Conservation (phyloP, 2,888 invertebrate species). For the Lasioglossum zephyrum region DNA sequence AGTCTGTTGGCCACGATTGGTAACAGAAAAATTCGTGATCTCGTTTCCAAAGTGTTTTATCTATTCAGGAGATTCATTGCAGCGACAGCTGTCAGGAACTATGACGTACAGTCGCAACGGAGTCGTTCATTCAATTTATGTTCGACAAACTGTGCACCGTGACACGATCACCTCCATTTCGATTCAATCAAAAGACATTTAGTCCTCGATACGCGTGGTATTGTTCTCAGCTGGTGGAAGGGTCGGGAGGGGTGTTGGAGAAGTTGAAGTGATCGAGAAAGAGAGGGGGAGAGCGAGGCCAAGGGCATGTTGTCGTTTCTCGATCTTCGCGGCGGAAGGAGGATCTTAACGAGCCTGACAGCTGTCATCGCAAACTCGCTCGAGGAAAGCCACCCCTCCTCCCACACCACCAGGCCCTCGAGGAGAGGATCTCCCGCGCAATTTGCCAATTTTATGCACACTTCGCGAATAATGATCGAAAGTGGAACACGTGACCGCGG, state of each 20-base stretch:
- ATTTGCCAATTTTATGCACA: conserved; percentile 81
- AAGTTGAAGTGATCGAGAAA: background rate
- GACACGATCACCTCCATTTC: conserved; percentile 4
- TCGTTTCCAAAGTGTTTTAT: background rate
- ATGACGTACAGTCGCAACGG: background rate
- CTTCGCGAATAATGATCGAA: conserved; percentile 79
- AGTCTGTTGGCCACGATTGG: background rate
- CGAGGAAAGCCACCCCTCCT: conserved; percentile 21
- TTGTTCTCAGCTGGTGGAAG: background rate
- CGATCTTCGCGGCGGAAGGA: conserved; percentile 55
- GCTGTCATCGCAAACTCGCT: conserved; percentile 51
- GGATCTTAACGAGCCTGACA: conserved; percentile 52
- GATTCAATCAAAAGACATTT: conserved; percentile 33
- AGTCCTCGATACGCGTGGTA: conserved; percentile 31
- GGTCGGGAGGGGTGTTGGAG: background rate
- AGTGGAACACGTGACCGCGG: conserved; percentile 80
- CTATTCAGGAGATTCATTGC: background rate
- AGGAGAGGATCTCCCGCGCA: conserved; percentile 73
- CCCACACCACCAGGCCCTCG: background rate
- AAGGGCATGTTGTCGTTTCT: conserved; percentile 31
- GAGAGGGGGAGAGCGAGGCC: background rate
- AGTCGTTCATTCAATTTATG: conserved; percentile 33
- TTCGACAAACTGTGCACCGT: conserved; percentile 5
- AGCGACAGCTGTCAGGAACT: background rate
- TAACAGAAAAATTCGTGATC: background rate